Evolutionary conservation across 2,113 vertebrate genomes (phyloP).

Genomic region (Erythrocercus mccallii): DNA sequence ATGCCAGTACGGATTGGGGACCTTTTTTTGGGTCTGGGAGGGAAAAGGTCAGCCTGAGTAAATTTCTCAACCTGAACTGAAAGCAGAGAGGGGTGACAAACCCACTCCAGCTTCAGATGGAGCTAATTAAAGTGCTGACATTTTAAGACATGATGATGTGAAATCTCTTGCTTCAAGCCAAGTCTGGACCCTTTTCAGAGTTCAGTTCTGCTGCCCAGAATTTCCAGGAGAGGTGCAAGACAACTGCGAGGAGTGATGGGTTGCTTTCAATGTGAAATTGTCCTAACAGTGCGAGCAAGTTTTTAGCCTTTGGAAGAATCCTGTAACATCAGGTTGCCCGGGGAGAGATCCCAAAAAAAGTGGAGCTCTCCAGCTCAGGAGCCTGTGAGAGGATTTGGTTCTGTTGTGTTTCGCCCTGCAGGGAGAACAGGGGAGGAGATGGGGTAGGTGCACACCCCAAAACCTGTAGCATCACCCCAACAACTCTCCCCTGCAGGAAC

Average conservation of each 20-base stretch:
- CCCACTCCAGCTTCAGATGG: constrained; percentile 9
- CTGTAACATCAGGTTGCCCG: neutral
- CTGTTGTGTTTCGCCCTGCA: neutral
- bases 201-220: neutral
- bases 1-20: neutral
- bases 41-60: constrained; percentile 32
- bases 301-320: neutral
- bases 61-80: constrained; percentile 18
- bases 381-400: neutral
- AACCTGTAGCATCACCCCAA: neutral
- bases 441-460: neutral
- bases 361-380: neutral
- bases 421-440: neutral
- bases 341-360: neutral
- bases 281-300: neutral
- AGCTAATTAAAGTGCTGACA: constrained; percentile 60
- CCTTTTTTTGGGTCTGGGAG: neutral
- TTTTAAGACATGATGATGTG: constrained; percentile 20
- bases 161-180: constrained; percentile 48
- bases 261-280: neutral
- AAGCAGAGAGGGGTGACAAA: neutral
- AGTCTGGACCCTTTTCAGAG: constrained; percentile 40
- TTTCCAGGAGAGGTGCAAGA: neutral
- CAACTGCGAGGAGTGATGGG: neutral
- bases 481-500: rapidly evolving